Conservation (phyloP, 2,113 vertebrate genomes). For the Ranitomeya variabilis region DNA sequence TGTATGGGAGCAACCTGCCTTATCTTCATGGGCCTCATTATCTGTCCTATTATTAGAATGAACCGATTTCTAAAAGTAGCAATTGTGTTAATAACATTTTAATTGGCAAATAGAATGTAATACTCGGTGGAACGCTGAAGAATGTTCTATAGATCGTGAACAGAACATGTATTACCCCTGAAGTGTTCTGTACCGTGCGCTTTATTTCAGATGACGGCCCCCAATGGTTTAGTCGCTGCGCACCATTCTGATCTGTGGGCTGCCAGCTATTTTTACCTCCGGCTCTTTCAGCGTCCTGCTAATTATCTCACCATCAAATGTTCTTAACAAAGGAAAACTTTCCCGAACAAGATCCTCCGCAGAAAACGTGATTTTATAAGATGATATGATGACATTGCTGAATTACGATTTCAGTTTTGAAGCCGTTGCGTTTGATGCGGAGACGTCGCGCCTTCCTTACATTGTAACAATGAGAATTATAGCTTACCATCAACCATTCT, state of each 20-base stretch:
- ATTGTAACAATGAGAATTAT: neutral
- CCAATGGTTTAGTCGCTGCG: neutral
- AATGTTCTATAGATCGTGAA: neutral
- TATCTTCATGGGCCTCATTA: too few species aligned
- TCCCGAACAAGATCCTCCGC: neutral
- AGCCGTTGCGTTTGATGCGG: neutral
- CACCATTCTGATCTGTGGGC: neutral
- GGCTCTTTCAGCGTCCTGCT: neutral
- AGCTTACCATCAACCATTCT: neutral
- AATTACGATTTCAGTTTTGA: neutral
- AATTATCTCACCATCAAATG: conserved; percentile 9
- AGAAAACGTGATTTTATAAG: neutral
- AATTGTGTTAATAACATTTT: too few species aligned
- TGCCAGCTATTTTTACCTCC: conserved; percentile 22
- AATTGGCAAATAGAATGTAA: neutral
- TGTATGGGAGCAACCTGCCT: too few species aligned
- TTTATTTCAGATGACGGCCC: neutral
- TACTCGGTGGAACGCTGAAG: neutral
- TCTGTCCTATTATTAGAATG: too few species aligned
- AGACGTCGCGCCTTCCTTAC: neutral
- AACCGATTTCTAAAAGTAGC: too few species aligned
- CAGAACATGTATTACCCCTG: neutral
- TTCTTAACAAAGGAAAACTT: neutral
- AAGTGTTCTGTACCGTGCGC: neutral
- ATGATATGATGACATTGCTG: neutral